Conservation (phyloP, 2,113 vertebrate species). For the Theristicus caerulescens region DNA sequence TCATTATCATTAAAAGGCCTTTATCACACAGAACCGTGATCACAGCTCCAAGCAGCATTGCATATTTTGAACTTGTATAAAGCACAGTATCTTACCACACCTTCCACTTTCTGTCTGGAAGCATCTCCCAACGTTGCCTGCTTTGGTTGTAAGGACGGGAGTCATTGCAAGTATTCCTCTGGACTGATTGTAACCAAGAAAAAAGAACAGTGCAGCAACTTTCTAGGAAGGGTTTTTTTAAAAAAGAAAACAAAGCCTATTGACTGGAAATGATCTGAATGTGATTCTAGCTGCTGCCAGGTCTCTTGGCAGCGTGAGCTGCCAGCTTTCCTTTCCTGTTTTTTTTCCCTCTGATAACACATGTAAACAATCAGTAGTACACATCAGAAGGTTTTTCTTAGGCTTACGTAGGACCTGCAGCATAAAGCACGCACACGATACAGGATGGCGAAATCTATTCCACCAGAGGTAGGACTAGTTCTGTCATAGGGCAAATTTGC, state of each 20-base stretch:
- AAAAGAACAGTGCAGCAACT: constrained; percentile 15
- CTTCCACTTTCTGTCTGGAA: constrained; percentile 10
- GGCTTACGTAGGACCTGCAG: constrained; percentile 10
- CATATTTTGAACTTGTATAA: background rate
- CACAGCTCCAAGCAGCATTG: constrained; percentile 21
- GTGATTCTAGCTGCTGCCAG: constrained; percentile 14
- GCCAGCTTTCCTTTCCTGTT: constrained; percentile 52
- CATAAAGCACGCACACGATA: background rate
- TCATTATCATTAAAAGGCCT: background rate
- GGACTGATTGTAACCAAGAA: background rate
- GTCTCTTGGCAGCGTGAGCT: constrained; percentile 10
- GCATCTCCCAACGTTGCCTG: background rate
- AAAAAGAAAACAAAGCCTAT: constrained; percentile 12
- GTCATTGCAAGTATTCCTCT: background rate
- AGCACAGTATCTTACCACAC: constrained; percentile 17
- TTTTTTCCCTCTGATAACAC: constrained; percentile 38
- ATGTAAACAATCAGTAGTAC: constrained; percentile 48
- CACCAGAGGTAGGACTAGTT: background rate
- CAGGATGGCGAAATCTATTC: background rate
- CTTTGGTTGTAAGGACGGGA: background rate
- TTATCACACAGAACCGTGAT: background rate
- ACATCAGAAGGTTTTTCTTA: constrained; percentile 8
- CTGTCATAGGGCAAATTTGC: constrained; percentile 10
- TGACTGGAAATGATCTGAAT: constrained; percentile 54
- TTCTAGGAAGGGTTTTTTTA: constrained; percentile 9